Evolutionary conservation across 2,113 vertebrate genomes (phyloP).

Genomic region (Gallinago paraguaiae): DNA sequence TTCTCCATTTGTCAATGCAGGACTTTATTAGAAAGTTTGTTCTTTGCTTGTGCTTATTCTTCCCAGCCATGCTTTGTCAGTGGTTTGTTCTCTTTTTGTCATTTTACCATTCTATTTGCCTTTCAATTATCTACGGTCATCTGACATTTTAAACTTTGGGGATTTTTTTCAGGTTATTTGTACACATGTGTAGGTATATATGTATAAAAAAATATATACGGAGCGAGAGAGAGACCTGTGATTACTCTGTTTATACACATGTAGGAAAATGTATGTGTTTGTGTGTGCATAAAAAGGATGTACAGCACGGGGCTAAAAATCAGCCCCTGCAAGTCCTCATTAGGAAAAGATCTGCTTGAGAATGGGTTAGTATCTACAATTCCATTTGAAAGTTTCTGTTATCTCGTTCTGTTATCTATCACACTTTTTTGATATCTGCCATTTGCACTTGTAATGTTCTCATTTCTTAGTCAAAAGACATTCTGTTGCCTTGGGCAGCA

Average conservation of each 20-base stretch:
- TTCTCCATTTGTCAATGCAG: neutral
- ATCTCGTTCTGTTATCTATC: neutral
- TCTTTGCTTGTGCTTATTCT: neutral
- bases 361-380: neutral
- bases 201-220: neutral
- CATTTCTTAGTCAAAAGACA: neutral
- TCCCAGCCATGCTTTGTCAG: neutral
- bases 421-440: neutral
- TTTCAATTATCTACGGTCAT: neutral
- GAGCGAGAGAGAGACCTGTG: no score
- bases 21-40: neutral
- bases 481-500: fast-evolving
- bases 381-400: neutral
- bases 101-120: neutral
- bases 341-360: neutral
- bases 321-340: neutral
- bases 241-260: neutral
- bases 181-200: neutral
- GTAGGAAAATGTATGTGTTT: fast-evolving
- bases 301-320: neutral
- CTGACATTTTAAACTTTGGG: neutral
- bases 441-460: neutral
- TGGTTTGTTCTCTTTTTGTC: neutral
- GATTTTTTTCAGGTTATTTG: neutral
- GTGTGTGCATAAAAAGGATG: neutral